Conservation (phyloP, 2,113 vertebrate species). For the western clawed frog (Xenopus tropicalis) region DNA sequence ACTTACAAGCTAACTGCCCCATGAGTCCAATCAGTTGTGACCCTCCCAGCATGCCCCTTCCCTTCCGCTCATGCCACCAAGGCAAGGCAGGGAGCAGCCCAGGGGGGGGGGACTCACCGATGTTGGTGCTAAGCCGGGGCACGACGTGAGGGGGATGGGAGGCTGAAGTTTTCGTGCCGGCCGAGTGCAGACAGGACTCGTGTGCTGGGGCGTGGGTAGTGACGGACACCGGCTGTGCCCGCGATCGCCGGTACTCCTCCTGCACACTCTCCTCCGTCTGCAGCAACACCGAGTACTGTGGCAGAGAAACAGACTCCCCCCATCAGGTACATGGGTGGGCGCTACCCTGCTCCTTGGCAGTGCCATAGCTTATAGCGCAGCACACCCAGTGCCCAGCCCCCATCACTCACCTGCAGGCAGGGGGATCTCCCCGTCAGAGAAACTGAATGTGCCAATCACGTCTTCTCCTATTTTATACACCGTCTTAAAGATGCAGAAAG, state of each 20-base stretch:
- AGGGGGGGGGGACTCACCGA: conserved; percentile 68
- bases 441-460: conserved; percentile 87
- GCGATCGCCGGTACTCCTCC: conserved; percentile 79
- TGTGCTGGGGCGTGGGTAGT: conserved; percentile 86
- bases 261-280: conserved; percentile 92
- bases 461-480: conserved; percentile 95
- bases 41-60: no score
- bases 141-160: conserved; percentile 89
- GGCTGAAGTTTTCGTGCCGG: conserved; percentile 88
- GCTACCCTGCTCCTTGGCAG: no score
- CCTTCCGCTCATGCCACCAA: no score
- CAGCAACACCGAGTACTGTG: conserved; percentile 90
- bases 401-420: conserved; percentile 83
- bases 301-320: neutral
- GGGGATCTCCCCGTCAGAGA: conserved; percentile 92
- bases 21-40: no score
- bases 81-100: no score
- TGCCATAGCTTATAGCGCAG: rapidly evolving
- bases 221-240: conserved; percentile 72
- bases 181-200: conserved; percentile 94
- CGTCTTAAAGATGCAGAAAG: conserved; percentile 93
- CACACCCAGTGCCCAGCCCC: no score
- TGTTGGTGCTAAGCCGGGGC: conserved; percentile 90
- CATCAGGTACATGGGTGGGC: no score
- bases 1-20: no score